Conservation (phyloP, 2,113 vertebrate genomes). For the Cariama cristata region DNA sequence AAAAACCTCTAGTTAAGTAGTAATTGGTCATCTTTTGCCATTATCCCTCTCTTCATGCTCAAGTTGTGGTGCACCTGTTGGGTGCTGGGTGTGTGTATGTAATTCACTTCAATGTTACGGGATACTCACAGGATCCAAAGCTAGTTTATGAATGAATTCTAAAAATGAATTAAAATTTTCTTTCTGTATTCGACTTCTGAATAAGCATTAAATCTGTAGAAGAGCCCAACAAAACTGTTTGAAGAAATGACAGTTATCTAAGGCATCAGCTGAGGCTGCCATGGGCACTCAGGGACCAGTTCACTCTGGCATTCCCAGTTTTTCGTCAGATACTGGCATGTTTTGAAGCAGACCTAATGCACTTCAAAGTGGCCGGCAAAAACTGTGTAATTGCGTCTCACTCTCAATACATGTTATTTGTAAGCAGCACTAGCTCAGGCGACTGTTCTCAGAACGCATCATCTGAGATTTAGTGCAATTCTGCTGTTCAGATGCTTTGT, state of each 20-base stretch:
- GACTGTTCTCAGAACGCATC: neutral
- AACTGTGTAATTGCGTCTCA: neutral
- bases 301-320: neutral
- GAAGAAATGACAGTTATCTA: neutral
- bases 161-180: neutral
- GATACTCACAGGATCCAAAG: neutral
- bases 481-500: neutral
- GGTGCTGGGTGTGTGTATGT: accelerated
- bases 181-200: neutral
- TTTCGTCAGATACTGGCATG: neutral
- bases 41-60: neutral
- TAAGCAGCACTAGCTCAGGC: neutral
- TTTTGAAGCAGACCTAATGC: neutral
- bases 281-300: too few species aligned
- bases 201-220: neutral
- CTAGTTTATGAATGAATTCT: neutral
- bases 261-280: accelerated
- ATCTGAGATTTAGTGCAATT: accelerated
- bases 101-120: accelerated
- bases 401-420: neutral
- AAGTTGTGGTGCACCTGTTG: neutral
- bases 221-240: neutral
- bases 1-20: neutral
- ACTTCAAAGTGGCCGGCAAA: neutral
- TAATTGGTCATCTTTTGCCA: neutral